A percentile compares a stretch with the other conserved stretches of the same genome.
Conservation (phyloP, 2,888 invertebrate genomes). For the Bombyx huttoni region DNA sequence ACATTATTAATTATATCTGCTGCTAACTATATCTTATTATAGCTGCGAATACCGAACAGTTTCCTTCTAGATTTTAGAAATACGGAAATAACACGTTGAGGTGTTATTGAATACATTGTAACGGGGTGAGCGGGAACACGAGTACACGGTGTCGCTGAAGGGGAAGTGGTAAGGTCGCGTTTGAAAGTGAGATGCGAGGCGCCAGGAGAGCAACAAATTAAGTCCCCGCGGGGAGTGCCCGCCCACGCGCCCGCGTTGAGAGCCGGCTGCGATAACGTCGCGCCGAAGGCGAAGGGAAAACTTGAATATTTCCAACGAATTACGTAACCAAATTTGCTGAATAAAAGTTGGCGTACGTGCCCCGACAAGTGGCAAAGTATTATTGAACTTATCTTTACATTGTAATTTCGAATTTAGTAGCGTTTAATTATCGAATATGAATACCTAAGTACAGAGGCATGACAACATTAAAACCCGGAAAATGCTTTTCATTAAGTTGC, state of each 20-base stretch:
- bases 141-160: conserved; percentile 39
- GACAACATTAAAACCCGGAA: no score
- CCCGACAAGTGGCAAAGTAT: conserved; percentile 48
- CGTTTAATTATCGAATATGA: conserved; percentile 39
- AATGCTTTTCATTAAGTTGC: not conserved
- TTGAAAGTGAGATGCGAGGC: conserved; percentile 70
- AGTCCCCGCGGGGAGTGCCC: conserved; percentile 59
- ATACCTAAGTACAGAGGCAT: not conserved
- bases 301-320: conserved; percentile 64
- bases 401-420: conserved; percentile 48
- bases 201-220: conserved; percentile 73
- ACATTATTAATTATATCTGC: no score
- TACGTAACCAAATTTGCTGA: conserved; percentile 56
- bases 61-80: conserved; percentile 3
- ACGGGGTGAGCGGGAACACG: conserved; percentile 33
- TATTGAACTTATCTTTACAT: conserved; percentile 44
- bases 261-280: conserved; percentile 60
- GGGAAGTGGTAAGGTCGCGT: conserved; percentile 64
- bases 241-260: conserved; percentile 52
- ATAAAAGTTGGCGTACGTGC: conserved; percentile 59
- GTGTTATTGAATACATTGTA: conserved; percentile 20
- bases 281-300: conserved; percentile 64
- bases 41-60: not conserved
- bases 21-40: not conserved
- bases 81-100: conserved; percentile 3